Evolutionary conservation across 30 jellyfish, hydroid and myxozoan species (phyloP).

Genomic region (Aurelia sp.): DNA sequence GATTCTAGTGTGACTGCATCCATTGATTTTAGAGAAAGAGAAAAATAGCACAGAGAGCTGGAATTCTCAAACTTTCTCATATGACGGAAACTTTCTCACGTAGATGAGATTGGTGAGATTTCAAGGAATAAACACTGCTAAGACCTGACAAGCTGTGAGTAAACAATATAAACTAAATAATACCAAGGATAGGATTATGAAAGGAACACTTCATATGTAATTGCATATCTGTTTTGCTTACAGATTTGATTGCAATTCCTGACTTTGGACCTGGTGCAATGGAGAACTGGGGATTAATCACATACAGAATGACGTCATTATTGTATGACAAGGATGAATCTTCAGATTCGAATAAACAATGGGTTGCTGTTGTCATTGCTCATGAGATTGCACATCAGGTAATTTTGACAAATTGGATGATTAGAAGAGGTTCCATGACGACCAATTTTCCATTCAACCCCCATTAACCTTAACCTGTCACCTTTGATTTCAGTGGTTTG

Average conservation of each 20-base stretch:
- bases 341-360: constrained; percentile 79
- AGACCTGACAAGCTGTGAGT: no score
- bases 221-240: constrained; percentile 1
- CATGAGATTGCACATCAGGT: constrained; percentile 99
- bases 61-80: not conserved
- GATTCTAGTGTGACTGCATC: no score
- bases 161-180: no score
- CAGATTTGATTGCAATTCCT: constrained; percentile 93
- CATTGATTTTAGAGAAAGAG: no score
- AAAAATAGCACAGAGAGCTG: not conserved
- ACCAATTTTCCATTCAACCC: no score
- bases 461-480: no score
- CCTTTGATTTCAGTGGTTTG: constrained; percentile 5
- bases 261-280: constrained; percentile 98
- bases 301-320: constrained; percentile 89
- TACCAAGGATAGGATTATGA: no score
- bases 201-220: no score
- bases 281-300: constrained; percentile 98
- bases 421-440: no score
- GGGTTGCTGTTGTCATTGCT: constrained; percentile 98
- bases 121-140: no score
- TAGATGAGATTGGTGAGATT: no score
- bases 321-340: constrained; percentile 84
- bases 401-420: not conserved
- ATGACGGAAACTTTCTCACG: no score